Percentiles rank a stretch among this genome's conserved stretches.
phyloP scores from a whole-genome alignment of 1,140 invertebrate species.

The Orchestia grillus region DNA sequence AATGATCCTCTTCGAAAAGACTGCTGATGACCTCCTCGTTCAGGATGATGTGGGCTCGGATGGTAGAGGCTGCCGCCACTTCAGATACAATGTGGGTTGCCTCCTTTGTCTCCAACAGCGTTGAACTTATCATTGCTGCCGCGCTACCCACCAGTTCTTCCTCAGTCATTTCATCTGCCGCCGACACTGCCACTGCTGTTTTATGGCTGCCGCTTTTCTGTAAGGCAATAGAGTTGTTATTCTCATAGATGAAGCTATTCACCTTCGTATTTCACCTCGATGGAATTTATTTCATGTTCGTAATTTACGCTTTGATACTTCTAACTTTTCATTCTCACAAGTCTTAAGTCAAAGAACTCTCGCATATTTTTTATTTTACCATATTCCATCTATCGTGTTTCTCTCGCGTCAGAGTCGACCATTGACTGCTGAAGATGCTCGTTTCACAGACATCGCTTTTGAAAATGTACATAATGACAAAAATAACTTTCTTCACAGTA shows the following conservation, averaged over 20 bases:
- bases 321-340: not conserved
- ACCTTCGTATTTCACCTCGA: not conserved
- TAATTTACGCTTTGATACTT: not conserved
- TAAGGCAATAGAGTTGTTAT: not conserved
- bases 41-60: slow-evolving; percentile 32
- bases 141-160: slow-evolving; percentile 35
- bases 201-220: slow-evolving; percentile 7
- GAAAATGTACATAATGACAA: too few species aligned
- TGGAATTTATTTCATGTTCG: not conserved
- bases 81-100: slow-evolving; percentile 16
- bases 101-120: slow-evolving; percentile 5
- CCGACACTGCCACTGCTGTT: not conserved
- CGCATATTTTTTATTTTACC: not conserved
- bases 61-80: slow-evolving; percentile 31
- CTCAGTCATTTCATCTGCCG: not conserved
- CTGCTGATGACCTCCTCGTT: slow-evolving; percentile 32
- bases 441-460: not conserved
- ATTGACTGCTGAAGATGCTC: not conserved
- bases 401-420: not conserved
- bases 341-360: not conserved
- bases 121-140: slow-evolving; percentile 18
- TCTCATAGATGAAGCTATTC: not conserved
- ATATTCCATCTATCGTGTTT: not conserved
- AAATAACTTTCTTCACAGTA: not conserved
- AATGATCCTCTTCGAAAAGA: slow-evolving; percentile 15